Percentiles rank a stretch among this genome's conserved stretches.
Conservation (phyloP, 2,888 invertebrate species). For the Phaedon cochleariae region DNA sequence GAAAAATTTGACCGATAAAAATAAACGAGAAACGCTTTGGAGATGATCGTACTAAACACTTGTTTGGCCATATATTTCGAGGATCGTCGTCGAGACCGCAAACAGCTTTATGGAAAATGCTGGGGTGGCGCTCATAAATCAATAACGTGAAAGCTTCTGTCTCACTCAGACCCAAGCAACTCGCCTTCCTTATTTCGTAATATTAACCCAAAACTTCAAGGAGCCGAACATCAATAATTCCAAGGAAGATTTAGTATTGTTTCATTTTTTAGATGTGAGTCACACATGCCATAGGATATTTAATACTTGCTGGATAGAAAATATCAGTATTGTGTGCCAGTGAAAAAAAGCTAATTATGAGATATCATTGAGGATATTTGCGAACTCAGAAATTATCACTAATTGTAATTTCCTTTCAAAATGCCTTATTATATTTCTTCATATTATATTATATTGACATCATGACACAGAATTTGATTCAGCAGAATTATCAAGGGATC, state of each 20-base stretch:
- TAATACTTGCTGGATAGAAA: background rate
- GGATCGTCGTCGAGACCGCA: slow-evolving; percentile 60
- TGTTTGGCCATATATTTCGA: slow-evolving; percentile 63
- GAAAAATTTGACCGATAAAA: slow-evolving; percentile 28
- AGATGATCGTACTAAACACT: slow-evolving; percentile 63
- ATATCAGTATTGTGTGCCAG: too few species aligned
- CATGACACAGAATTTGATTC: too few species aligned
- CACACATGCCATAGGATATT: slow-evolving; percentile 5
- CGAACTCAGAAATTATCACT: too few species aligned
- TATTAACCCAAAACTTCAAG: slow-evolving; percentile 47
- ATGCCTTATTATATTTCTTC: too few species aligned
- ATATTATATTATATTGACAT: too few species aligned
- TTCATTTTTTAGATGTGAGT: slow-evolving; percentile 37
- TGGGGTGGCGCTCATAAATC: slow-evolving; percentile 68
- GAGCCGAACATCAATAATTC: slow-evolving; percentile 49
- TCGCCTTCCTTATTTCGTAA: slow-evolving; percentile 51
- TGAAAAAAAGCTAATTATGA: too few species aligned
- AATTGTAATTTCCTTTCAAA: too few species aligned
- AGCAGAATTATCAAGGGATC: too few species aligned
- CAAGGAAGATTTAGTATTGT: slow-evolving; percentile 44
- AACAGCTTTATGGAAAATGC: slow-evolving; percentile 65
- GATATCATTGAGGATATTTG: too few species aligned
- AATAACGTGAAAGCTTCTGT: slow-evolving; percentile 64
- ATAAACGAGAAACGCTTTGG: slow-evolving; percentile 56
- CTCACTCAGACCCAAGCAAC: slow-evolving; percentile 41